A percentile compares a stretch with the other conserved stretches of the same genome.
phyloP scores from a whole-genome alignment of 2,113 vertebrate species.

The Hystrix cristata region DNA sequence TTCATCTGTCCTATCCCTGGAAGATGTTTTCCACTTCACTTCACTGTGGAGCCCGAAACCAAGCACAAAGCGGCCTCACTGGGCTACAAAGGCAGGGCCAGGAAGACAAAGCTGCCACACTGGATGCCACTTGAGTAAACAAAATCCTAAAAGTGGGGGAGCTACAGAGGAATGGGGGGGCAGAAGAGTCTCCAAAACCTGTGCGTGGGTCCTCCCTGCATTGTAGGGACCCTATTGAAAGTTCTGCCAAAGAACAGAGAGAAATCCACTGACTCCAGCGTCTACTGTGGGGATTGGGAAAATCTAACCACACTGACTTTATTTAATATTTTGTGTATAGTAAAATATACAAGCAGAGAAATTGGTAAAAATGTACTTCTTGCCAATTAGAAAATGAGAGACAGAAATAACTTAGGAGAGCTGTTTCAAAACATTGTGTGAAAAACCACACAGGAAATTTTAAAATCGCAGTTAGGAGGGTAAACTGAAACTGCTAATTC shows the following conservation, averaged over 20 bases:
- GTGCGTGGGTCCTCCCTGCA: neutral
- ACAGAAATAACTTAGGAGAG: slow-evolving; percentile 47
- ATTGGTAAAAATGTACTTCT: neutral
- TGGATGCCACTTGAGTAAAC: neutral
- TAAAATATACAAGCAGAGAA: neutral
- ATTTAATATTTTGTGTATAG: neutral
- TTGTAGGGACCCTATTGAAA: neutral
- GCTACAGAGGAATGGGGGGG: neutral
- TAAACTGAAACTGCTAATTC: neutral
- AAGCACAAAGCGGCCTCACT: neutral
- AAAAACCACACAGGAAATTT: slow-evolving; percentile 23
- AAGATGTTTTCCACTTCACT: neutral
- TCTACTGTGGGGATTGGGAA: neutral
- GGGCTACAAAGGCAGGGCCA: neutral
- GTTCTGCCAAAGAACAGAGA: neutral
- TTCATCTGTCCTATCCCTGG: neutral
- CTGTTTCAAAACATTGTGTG: neutral
- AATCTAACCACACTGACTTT: neutral
- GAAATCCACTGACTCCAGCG: neutral
- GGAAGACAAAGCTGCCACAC: neutral
- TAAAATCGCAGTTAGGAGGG: neutral
- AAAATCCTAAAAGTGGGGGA: neutral
- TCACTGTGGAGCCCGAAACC: neutral
- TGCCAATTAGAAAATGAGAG: slow-evolving; percentile 41
- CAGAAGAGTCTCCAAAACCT: neutral